Evolutionary conservation across 2,888 invertebrate species (phyloP).

Genomic region (Brachyopa scutellaris): DNA sequence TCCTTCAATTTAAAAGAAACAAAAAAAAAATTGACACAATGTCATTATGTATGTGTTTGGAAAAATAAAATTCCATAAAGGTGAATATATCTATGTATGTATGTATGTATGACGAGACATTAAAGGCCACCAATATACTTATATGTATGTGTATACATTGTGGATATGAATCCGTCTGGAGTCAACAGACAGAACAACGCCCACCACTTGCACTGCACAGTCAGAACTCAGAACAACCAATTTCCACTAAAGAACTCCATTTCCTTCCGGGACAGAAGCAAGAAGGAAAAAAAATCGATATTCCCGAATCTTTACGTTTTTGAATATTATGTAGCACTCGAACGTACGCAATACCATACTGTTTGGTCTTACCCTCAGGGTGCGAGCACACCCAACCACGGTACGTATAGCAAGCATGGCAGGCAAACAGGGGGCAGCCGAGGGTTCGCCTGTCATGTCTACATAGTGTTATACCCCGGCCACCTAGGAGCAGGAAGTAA

Average conservation of each 20-base stretch:
- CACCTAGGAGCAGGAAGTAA: conserved; percentile 5
- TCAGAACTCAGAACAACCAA: conserved; percentile 16
- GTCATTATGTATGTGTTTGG: too few species aligned
- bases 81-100: conserved; percentile 6
- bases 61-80: background rate
- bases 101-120: too few species aligned
- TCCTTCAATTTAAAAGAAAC: background rate
- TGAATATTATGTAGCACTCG: conserved; percentile 24
- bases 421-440: too few species aligned
- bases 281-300: conserved; percentile 19
- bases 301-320: conserved; percentile 18
- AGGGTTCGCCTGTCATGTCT: conserved; percentile 16
- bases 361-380: conserved; percentile 17
- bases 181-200: conserved; percentile 31
- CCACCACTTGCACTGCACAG: conserved; percentile 9
- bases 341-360: conserved; percentile 17
- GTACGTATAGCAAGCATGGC: background rate
- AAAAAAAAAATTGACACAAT: background rate
- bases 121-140: conserved; percentile 13
- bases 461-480: background rate
- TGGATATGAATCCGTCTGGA: conserved; percentile 21
- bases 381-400: conserved; percentile 1
- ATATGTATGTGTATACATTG: too few species aligned
- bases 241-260: conserved; percentile 20
- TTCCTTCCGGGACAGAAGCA: conserved; percentile 28